Conservation (phyloP, 2,113 vertebrate species). For the Neofelis nebulosa region DNA sequence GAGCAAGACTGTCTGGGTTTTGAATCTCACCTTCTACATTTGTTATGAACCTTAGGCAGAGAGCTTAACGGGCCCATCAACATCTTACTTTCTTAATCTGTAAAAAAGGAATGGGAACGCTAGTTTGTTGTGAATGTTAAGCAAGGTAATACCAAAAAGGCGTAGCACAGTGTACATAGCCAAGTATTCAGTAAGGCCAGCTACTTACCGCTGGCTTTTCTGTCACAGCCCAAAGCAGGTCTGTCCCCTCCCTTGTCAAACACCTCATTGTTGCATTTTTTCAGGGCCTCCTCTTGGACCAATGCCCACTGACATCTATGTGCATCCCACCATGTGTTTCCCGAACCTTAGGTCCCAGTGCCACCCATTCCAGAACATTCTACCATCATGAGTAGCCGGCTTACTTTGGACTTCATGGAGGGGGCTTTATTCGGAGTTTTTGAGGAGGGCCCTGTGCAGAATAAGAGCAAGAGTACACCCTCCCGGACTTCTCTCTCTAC, state of each 20-base stretch:
- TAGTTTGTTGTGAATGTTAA: neutral
- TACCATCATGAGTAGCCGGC: neutral
- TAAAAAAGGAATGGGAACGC: neutral
- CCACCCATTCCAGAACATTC: neutral
- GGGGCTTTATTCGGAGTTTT: neutral
- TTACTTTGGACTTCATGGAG: neutral
- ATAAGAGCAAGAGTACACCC: neutral
- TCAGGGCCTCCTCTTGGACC: neutral
- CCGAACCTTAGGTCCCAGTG: neutral
- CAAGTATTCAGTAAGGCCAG: neutral
- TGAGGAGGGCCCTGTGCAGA: neutral
- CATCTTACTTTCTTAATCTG: neutral
- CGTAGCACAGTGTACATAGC: fast-evolving
- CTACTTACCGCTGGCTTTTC: neutral
- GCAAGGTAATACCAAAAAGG: neutral
- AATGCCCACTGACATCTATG: neutral
- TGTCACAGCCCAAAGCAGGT: neutral
- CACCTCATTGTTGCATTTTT: neutral
- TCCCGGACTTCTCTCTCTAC: neutral
- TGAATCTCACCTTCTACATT: neutral
- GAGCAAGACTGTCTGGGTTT: neutral
- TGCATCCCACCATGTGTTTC: neutral
- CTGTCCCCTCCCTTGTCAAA: neutral
- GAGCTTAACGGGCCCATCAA: neutral
- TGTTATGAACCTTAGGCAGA: neutral